Evolutionary conservation across 2,797 vertebrate species (phyloP).

Genomic region (Linurgus olivaceus): DNA sequence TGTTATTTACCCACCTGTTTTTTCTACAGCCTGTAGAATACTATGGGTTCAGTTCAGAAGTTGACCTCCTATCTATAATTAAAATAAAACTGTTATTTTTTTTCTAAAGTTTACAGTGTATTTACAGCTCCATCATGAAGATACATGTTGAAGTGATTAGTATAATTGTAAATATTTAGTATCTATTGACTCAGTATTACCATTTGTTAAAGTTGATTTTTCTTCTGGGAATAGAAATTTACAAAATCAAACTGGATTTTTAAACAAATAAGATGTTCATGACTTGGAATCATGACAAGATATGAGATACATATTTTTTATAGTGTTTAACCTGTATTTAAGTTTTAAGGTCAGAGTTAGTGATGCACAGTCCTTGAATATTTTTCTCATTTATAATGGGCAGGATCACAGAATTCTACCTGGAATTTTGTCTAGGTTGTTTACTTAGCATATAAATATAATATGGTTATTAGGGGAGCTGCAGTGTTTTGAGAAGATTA

Average conservation of each 20-base stretch:
- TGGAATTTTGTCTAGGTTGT: not conserved
- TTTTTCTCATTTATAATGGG: not conserved
- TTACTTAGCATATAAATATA: not conserved
- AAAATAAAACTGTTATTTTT: not conserved
- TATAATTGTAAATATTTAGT: not conserved
- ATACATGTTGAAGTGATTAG: not conserved
- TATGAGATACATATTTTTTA: not conserved
- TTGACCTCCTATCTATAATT: not conserved
- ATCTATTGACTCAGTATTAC: not conserved
- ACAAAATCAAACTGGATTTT: not conserved
- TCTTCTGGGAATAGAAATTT: not conserved
- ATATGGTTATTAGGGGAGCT: not conserved
- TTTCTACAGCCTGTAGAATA: not conserved
- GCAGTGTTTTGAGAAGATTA: not conserved
- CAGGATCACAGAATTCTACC: not conserved
- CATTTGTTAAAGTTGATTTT: not conserved
- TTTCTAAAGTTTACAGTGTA: not conserved
- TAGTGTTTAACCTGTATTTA: not conserved
- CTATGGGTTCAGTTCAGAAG: not conserved
- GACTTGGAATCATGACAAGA: not conserved
- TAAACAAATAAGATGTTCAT: not conserved
- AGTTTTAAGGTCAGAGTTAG: not conserved
- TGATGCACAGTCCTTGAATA: not conserved
- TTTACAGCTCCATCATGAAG: not conserved
- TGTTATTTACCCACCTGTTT: not conserved